Conservation (phyloP, 1,140 invertebrate genomes). For the Tetraneura akinire region DNA sequence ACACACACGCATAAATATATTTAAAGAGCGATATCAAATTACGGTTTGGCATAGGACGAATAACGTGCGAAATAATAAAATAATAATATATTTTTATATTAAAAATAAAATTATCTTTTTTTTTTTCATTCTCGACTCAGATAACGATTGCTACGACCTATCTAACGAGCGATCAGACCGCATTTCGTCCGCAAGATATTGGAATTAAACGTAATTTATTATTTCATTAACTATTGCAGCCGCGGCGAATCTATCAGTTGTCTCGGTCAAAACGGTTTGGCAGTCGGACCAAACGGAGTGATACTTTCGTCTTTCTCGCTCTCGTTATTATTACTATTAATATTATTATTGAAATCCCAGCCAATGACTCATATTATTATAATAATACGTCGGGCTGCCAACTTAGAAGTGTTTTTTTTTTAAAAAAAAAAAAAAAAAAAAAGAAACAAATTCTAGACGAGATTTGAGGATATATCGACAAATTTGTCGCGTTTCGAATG, state of each 20-base stretch:
- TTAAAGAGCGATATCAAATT: slow-evolving; percentile 8
- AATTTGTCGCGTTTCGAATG: no score
- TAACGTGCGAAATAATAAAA: neutral
- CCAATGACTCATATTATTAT: slow-evolving; percentile 25
- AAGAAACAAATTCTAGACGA: slow-evolving; percentile 23
- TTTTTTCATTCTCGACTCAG: no score
- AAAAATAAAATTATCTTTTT: neutral
- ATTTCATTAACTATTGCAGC: neutral
- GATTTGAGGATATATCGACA: slow-evolving; percentile 25
- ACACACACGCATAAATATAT: no score
- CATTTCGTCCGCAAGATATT: no score
- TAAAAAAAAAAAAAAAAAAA: no score
- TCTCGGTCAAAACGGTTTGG: slow-evolving; percentile 5
- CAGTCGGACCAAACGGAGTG: neutral
- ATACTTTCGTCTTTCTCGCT: neutral
- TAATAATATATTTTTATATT: slow-evolving; percentile 11
- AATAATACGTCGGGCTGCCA: neutral
- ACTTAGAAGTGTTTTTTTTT: neutral
- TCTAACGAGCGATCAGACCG: no score
- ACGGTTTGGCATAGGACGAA: slow-evolving; percentile 32
- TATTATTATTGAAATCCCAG: slow-evolving; percentile 30
- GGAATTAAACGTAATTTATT: neutral
- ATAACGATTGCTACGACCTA: no score
- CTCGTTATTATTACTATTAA: no score
- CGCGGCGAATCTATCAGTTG: neutral